Evolutionary conservation across 2,113 vertebrate species (phyloP), one percentile per base, ranked within the genome.

Genomic region (Pelusios castaneus): DNA sequence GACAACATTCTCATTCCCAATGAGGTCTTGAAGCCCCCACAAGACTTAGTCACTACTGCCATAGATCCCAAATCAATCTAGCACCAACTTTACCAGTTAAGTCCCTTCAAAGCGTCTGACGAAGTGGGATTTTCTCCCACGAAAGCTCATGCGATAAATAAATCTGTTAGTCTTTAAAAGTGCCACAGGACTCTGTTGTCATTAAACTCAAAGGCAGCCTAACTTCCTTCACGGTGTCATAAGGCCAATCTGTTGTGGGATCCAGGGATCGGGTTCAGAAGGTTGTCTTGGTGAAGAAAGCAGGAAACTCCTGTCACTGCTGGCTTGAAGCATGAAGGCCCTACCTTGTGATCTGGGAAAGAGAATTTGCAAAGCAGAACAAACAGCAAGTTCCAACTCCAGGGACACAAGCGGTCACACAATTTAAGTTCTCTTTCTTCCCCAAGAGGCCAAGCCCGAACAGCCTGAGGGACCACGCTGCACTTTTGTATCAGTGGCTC

Each of bases 21-120:
- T 4, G 0, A 4, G n/a, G 51, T 78, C 63, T 58, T n/a, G 3
- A 1, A 1, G 3, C 6, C 4, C 58, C 16, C 43, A 1, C 73
- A 14, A 22, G 31, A 8, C 17, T 55, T 8, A 45, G 27, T 0
- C 16, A 73, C 60, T 8, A 34, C 84, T 8, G 34, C 34, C 63
- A 67, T 14, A 67, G 34, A 67, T 17, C 34, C 63, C 63, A n/a
- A 21, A 67, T 67, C 63, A 19, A 67, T 10, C 80, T 45, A 49
- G 27, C n/a, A 41, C 4, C 70, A 67, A 25, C 56, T 45, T 0
- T 0, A 90, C 70, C 6, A 58, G 5, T 10, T 8, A n/a, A 67
- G 34, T 21, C 34, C 34, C 63, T 67, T 7, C n/a, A n/a, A n/a
- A n/a, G n/a, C n/a, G n/a, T n/a, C n/a, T n/a, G n/a, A n/a, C n/a